Evolutionary conservation across 2,113 vertebrate genomes (phyloP).

Genomic region (Ciconia boyciana): DNA sequence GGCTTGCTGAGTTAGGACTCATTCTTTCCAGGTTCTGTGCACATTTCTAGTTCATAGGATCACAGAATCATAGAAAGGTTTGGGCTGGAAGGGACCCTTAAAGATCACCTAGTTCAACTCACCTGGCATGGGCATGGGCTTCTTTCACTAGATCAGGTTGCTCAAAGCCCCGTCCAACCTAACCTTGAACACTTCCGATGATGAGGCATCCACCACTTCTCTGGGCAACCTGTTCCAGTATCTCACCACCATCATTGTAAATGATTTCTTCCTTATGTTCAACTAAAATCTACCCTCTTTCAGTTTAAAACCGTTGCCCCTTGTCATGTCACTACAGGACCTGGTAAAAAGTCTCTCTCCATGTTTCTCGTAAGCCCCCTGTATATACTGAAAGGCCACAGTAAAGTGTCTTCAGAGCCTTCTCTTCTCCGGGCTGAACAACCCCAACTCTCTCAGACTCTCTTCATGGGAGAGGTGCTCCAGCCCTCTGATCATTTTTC

Average conservation of each 20-base stretch:
- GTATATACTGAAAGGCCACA: not conserved
- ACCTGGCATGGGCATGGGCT: too few species aligned
- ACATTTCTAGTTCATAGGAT: not conserved
- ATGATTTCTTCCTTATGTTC: not conserved
- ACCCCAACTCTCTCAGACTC: not conserved
- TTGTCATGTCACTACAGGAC: not conserved
- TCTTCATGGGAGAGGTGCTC: not conserved
- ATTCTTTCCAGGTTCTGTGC: not conserved
- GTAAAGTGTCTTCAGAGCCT: accelerated
- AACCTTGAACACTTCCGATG: not conserved
- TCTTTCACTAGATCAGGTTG: not conserved
- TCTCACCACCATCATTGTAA: accelerated
- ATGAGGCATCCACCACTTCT: too few species aligned
- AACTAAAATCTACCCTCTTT: not conserved
- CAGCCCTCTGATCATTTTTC: too few species aligned
- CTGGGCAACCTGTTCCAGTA: not conserved
- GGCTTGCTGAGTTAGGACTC: not conserved
- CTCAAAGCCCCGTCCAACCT: too few species aligned
- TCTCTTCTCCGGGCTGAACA: not conserved
- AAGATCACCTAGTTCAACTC: not conserved
- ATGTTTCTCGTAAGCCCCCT: not conserved
- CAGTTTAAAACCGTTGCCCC: not conserved
- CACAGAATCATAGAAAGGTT: not conserved
- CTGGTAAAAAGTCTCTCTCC: not conserved
- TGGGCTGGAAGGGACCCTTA: not conserved